Base-by-base conservation (phyloP, 2,888 invertebrate species). In the Papilio elwesi region DNA sequence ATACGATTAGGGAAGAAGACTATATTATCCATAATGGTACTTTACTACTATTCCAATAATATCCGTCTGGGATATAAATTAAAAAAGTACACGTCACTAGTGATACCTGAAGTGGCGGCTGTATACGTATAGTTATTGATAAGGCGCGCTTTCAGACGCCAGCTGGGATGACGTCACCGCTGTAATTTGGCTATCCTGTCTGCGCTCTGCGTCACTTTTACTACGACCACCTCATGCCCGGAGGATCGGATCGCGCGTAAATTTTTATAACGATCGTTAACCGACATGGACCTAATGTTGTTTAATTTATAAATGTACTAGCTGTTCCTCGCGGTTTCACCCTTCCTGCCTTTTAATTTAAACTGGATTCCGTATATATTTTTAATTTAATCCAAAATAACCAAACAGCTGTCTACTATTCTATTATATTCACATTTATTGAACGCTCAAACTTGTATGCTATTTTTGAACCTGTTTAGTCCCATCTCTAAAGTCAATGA, bases 141-240 rank as follows among this genome's bases (percentile, higher is more conserved):
- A 85, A 83, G 80, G 79, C 80, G 77, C 80, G 84, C 78, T 86
- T 86, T 86, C 83, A 83, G 78, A 75, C 78, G 79, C 82, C 87
- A 90, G 89, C 88, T 87, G 87, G 73, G 76, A 79, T 90, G 90
- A 92, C 92, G 92, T 92, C 90, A 90, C 82, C 80, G 78, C 75
- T 81, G 80, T 77, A 76, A 77, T 73, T 76, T 79, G 81, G 81
- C 83, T 81, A 79, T 83, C 84, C 83, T 80, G 77, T 79, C 78
- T 83, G 85, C 88, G 89, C 89, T 79, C 78, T 83, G 85, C 88
- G 89, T 90, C 89, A 90, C 87, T 80, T 80, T 73, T 82, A 77
- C 81, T 78, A 77, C 47, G 13, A n/a, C 59, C 57, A 36, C 36
- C 43, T 43, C 48, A 26, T 47, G 36, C 70, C 49, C 70, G 36